Evolutionary conservation across 2,888 invertebrate species (phyloP).

Genomic region (Orthonevra nobilis): DNA sequence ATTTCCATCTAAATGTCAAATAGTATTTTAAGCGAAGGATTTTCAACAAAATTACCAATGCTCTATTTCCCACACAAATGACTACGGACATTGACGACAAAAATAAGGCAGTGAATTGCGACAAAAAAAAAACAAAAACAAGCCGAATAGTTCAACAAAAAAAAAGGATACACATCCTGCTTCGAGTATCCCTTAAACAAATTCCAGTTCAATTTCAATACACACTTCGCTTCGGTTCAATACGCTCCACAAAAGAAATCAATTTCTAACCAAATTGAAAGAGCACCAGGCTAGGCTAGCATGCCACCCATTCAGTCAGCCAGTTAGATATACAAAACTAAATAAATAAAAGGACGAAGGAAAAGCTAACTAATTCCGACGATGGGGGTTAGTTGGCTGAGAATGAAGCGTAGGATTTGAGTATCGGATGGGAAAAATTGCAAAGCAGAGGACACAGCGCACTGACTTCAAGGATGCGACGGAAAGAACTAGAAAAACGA

Average conservation of each 20-base stretch:
- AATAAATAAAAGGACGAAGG: conserved; percentile 51
- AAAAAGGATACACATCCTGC: conserved; percentile 7
- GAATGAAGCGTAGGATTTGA: no score
- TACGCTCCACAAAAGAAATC: conserved; percentile 60
- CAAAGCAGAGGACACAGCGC: conserved; percentile 9
- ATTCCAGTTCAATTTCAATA: conserved; percentile 58
- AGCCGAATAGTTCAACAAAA: no score
- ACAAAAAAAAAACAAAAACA: neutral
- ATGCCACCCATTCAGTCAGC: conserved; percentile 17
- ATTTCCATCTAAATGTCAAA: conserved; percentile 42
- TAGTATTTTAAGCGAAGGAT: conserved; percentile 48
- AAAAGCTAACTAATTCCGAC: conserved; percentile 63
- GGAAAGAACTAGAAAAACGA: conserved; percentile 38
- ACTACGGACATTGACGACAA: conserved; percentile 5
- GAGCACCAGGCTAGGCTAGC: conserved; percentile 20
- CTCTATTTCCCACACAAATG: conserved; percentile 54
- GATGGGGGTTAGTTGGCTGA: conserved; percentile 25
- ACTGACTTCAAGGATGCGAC: conserved; percentile 30
- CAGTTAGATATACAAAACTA: conserved; percentile 54
- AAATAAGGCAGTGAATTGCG: neutral
- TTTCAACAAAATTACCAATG: conserved; percentile 48
- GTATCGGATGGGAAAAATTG: no score
- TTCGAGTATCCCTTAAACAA: conserved; percentile 40
- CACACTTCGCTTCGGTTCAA: conserved; percentile 59
- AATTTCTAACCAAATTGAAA: conserved; percentile 61